Evolutionary conservation across 2,888 invertebrate genomes (phyloP), one percentile per base, ranked within the genome.

Genomic region (Oasisia sp.): DNA sequence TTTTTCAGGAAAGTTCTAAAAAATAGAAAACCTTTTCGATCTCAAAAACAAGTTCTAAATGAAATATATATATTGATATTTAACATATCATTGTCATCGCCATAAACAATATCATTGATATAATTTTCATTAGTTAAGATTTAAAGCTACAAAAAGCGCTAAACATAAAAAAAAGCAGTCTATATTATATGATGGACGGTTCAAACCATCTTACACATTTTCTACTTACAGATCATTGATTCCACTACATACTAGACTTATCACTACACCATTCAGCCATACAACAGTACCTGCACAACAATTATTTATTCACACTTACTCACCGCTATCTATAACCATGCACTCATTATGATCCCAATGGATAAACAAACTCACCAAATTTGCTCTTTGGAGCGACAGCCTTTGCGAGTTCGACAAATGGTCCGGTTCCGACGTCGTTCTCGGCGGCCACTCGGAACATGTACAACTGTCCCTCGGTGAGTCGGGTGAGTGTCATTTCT

Each of bases 371-470:
- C 93, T 89, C 27, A 93, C 93, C 93, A 91, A 92, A 93, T 90
- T 92, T 92, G 89, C 92, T 92, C 92, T 93, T 93, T 12, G 96
- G 94, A 58, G 95, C 94, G 5, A 96, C 95, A 38, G 95, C 95
- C 32, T 94, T 94, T n/a, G 94, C 94, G 56, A 96, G 93, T 92
- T 95, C 95, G 89, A 95, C 94, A 32, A 95, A 95, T 91, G 94
- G 94, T 92, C 96, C 95, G 98, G 98, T 98, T 5, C 99, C 99
- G 1, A 99, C 99, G 94, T 98, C 93, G 32, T 93, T 94, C 92
- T 93, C 92, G 9, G 93, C 94, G 19, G 94, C 93, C 14, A 94
- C 93, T 32, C 93, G 91, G 91, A 94, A 93, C 27, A 92, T 89
- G 90, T 93, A 93, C 2, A 89, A 58, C 50, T 91, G 89, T 32